phyloP scores from a whole-genome alignment of 2,797 vertebrate species.

The Manis pentadactyla region DNA sequence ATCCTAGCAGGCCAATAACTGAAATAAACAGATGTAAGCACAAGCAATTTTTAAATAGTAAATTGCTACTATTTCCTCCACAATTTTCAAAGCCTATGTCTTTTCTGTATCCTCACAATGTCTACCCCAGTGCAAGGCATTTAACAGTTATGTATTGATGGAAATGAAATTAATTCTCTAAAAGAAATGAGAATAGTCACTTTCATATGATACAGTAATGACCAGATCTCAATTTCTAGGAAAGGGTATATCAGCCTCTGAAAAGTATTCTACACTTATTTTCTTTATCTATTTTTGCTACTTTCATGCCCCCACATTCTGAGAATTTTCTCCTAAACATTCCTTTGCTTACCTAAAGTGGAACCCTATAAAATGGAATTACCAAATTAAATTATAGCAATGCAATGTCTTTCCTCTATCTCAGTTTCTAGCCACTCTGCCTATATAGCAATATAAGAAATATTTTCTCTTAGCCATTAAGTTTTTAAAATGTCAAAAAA shows the following conservation, averaged over 20 bases:
- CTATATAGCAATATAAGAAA: not conserved
- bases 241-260: not conserved
- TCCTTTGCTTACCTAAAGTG: conserved; percentile 13
- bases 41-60: conserved; percentile 17
- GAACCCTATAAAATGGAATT: not conserved
- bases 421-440: not conserved
- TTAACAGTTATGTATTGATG: not conserved
- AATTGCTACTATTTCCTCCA: conserved; percentile 24
- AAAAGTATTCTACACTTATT: conserved; percentile 19
- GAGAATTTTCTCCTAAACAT: conserved; percentile 6
- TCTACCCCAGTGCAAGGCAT: not conserved
- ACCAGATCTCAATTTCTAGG: not conserved
- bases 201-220: conserved; percentile 7
- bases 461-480: not conserved
- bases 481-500: conserved; percentile 7
- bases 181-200: not conserved
- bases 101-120: conserved; percentile 4
- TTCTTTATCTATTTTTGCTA: not conserved
- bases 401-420: not conserved
- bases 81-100: not conserved
- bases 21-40: not conserved
- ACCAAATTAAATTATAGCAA: not conserved
- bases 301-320: not conserved
- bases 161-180: conserved; percentile 34
- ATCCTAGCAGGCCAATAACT: not conserved